These are phyloP conservation scores for Tenthredo notha DNA, from an alignment of 2,888 invertebrate species.

Conservation along the genomic window DNA sequence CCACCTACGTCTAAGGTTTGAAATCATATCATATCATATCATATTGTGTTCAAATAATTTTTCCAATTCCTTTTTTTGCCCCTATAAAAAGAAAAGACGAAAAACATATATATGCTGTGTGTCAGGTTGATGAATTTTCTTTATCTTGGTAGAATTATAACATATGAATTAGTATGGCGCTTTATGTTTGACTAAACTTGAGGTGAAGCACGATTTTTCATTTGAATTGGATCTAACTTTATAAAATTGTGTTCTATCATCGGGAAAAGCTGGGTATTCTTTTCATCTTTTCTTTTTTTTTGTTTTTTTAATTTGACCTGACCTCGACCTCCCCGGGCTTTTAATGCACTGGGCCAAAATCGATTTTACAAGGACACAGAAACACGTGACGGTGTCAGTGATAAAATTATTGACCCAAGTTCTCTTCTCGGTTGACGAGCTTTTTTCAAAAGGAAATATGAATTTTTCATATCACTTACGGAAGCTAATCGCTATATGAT, in stretches of 20 bases:
- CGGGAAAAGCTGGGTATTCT: background rate
- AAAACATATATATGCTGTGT: background rate
- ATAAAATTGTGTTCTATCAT: background rate
- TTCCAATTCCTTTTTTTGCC: background rate
- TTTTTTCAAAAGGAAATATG: background rate
- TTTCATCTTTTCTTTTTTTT: background rate
- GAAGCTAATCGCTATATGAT: background rate
- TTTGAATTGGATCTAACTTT: background rate
- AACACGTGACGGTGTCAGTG: background rate
- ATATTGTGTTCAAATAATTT: background rate
- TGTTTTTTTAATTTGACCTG: conserved; percentile 1
- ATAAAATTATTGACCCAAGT: background rate
- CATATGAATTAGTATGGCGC: background rate
- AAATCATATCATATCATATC: background rate
- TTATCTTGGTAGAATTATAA: background rate
- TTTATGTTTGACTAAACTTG: conserved; percentile 1
- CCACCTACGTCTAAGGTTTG: conserved; percentile 75
- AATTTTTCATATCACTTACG: background rate
- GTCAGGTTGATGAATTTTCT: background rate
- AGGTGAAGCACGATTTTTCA: background rate
- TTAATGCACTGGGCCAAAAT: conserved; percentile 1
- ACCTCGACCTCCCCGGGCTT: background rate
- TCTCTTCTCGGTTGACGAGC: background rate
- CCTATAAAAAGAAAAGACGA: background rate
- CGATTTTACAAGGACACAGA: background rate